Evolutionary conservation across 2,888 invertebrate genomes (phyloP), one percentile per base, ranked within the genome.

Genomic region (Galerucella pusilla): DNA sequence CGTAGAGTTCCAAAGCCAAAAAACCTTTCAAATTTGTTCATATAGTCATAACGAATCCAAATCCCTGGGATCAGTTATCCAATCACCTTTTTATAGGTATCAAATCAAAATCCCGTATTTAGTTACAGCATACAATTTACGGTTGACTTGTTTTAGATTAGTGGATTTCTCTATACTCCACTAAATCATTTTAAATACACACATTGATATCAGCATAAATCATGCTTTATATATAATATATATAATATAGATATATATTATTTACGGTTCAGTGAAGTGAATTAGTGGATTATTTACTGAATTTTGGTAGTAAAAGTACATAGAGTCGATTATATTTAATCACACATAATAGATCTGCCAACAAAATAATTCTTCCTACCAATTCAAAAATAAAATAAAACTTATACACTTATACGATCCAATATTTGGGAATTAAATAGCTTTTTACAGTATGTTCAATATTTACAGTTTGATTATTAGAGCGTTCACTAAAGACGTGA

Each of bases 161-260:
- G 16, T 28, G 35, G 10, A 61, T 61, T 61, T 61, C n/a, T 61
- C 28, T 35, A 35, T 61, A 14, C 28, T 35, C 2, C 61, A 35
- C 14, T 61, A 28, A 61, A 61, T 28, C 61, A 61, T 61, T 61
- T 61, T 35, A 61, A 61, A 61, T 61, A 61, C 61, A 61, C 61
- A 61, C 61, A 61, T 14, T 35, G 61, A 61, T 61, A 61, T 61
- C 61, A 28, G 25, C n/a, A 61, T 61, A 61, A 61, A 61, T 61
- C 61, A 61, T 12, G 61, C 35, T 61, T 35, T 61, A 35, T 35
- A 61, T 35, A 25, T 14, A n/a, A 57, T 16, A 57, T 35, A 35
- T 35, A 5, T 35, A 35, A 35, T 35, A 35, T 35, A 6, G 7
- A 42, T 9, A 42, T 28, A 60, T 28, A 60, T 61, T 20, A 57